These are phyloP conservation scores for Tylochromis polylepis DNA, from an alignment of 2,113 vertebrate species.

Conservation along the genomic window DNA sequence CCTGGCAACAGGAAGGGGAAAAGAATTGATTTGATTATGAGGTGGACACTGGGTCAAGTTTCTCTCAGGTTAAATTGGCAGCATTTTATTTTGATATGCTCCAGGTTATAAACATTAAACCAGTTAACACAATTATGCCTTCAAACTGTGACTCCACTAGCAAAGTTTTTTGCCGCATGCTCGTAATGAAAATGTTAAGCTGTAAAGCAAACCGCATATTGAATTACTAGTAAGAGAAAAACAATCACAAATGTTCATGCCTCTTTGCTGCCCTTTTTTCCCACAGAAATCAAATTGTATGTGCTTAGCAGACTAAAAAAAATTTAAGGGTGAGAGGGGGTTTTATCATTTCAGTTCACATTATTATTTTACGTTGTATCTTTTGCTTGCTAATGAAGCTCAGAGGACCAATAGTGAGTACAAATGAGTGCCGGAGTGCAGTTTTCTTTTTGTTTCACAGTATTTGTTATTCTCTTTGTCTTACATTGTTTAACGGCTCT, in stretches of 20 bases:
- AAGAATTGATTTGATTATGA: background rate
- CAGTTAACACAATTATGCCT: background rate
- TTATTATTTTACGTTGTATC: background rate
- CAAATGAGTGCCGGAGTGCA: background rate
- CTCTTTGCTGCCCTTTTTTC: background rate
- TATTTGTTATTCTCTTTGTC: background rate
- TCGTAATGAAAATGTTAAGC: background rate
- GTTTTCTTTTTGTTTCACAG: too few species aligned
- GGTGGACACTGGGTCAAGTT: background rate
- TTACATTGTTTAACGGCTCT: background rate
- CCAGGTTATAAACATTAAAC: background rate
- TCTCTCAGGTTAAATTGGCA: background rate
- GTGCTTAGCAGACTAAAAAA: background rate
- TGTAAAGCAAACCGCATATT: background rate
- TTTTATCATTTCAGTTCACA: background rate
- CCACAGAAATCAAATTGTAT: background rate
- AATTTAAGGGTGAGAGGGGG: background rate
- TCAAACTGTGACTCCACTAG: background rate
- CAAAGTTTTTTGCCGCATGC: background rate
- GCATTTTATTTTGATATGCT: background rate
- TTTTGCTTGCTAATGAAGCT: background rate
- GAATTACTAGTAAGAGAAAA: background rate
- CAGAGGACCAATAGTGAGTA: background rate
- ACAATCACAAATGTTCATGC: background rate
- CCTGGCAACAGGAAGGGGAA: slow-evolving; percentile 65